Evolutionary conservation across 1,140 invertebrate genomes (phyloP).

Genomic region (Lordiphosa stackelbergi): DNA sequence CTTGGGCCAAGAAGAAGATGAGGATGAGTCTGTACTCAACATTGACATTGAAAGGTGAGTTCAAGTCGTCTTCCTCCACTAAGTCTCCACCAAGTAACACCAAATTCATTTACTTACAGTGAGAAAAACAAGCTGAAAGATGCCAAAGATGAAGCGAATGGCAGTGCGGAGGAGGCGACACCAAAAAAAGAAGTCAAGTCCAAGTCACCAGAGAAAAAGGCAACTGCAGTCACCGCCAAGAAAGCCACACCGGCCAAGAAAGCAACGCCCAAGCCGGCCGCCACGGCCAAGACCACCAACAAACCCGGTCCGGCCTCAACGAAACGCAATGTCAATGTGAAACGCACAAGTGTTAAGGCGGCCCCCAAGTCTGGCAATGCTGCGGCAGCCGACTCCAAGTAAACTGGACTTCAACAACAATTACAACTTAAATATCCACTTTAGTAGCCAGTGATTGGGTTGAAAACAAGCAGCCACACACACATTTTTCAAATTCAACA

Average conservation of each 20-base stretch:
- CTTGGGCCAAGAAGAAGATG: conserved; percentile 81
- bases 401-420: conserved; percentile 20
- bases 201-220: conserved; percentile 40
- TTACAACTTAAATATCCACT: conserved; percentile 10
- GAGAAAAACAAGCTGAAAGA: conserved; percentile 69
- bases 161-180: conserved; percentile 21
- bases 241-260: conserved; percentile 29
- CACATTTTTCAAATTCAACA: conserved; percentile 11
- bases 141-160: conserved; percentile 52
- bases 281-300: conserved; percentile 29
- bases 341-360: conserved; percentile 37
- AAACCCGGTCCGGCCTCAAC: conserved; percentile 53
- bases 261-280: conserved; percentile 34
- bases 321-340: conserved; percentile 59
- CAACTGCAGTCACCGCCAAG: conserved; percentile 13
- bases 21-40: conserved; percentile 82
- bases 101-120: conserved; percentile 24
- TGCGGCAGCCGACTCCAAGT: conserved; percentile 43
- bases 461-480: conserved; percentile 32
- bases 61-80: not conserved
- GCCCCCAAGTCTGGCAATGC: conserved; percentile 37
- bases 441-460: conserved; percentile 46
- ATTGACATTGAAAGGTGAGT: conserved; percentile 74
- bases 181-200: conserved; percentile 32
- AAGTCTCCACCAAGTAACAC: not conserved